These are phyloP conservation scores for Syrrhaptes paradoxus DNA, from an alignment of 2,113 vertebrate genomes.

Conservation along the genomic window DNA sequence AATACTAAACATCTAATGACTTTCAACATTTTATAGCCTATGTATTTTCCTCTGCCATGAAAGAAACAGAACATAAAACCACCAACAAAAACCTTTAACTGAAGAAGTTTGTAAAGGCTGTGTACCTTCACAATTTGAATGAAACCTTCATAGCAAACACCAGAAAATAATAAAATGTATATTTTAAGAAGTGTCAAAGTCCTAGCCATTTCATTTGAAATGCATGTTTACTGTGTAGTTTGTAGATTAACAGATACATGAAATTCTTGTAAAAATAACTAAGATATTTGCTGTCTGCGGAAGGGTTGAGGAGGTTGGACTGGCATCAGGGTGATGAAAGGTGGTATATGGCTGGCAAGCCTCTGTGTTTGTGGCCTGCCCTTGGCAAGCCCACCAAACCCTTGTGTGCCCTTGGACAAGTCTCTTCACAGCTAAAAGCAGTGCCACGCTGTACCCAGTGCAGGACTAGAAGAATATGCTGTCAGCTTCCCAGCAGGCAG, in stretches of 20 bases:
- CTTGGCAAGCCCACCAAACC: neutral
- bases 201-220: constrained; percentile 77
- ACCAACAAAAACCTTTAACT: constrained; percentile 61
- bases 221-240: constrained; percentile 50
- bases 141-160: constrained; percentile 72
- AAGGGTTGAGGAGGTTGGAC: neutral
- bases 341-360: neutral
- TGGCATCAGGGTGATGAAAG: neutral
- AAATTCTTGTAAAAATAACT: constrained; percentile 40
- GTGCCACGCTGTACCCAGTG: neutral
- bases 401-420: neutral
- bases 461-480: neutral
- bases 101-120: constrained; percentile 79
- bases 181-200: constrained; percentile 76
- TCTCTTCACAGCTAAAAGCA: neutral
- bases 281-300: neutral
- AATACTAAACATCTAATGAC: constrained; percentile 81
- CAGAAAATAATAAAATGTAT: constrained; percentile 79
- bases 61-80: constrained; percentile 36
- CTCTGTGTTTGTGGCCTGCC: neutral
- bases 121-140: constrained; percentile 73
- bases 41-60: constrained; percentile 86
- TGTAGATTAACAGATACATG: neutral
- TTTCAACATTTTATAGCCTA: constrained; percentile 87
- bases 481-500: neutral